phyloP scores from a whole-genome alignment of 2,113 vertebrate species.

The Theristicus caerulescens region DNA sequence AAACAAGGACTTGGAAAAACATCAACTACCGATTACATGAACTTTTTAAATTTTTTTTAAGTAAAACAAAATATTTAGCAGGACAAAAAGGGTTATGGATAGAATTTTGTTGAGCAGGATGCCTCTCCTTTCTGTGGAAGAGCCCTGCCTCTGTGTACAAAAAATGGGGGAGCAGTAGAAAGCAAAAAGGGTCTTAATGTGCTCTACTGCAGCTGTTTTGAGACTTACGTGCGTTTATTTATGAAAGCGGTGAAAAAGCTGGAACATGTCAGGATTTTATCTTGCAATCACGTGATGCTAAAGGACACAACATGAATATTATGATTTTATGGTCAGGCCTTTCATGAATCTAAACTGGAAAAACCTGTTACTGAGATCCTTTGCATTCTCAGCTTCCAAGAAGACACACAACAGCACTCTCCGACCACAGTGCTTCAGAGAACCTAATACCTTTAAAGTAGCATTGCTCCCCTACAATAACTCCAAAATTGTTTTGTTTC shows the following conservation, averaged over 20 bases:
- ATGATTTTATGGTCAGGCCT: neutral
- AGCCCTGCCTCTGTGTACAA: neutral
- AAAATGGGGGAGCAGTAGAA: neutral
- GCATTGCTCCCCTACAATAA: neutral
- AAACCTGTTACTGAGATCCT: neutral
- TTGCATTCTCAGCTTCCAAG: neutral
- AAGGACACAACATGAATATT: neutral
- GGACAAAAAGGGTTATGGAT: neutral
- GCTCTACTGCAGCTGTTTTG: neutral
- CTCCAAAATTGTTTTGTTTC: neutral
- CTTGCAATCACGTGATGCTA: neutral
- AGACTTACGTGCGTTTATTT: fast-evolving
- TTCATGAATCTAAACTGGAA: constrained; percentile 8
- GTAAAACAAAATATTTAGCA: neutral
- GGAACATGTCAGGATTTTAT: neutral
- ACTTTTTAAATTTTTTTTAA: neutral
- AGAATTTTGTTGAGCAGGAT: neutral
- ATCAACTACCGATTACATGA: neutral
- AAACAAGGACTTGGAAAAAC: neutral
- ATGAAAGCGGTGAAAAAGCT: neutral
- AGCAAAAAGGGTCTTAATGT: neutral
- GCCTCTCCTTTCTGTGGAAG: neutral
- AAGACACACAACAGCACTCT: neutral
- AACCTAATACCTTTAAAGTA: neutral
- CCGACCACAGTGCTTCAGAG: neutral